Base-by-base conservation (phyloP, 2,888 invertebrate species). In the Leptogaster cylindrica region DNA sequence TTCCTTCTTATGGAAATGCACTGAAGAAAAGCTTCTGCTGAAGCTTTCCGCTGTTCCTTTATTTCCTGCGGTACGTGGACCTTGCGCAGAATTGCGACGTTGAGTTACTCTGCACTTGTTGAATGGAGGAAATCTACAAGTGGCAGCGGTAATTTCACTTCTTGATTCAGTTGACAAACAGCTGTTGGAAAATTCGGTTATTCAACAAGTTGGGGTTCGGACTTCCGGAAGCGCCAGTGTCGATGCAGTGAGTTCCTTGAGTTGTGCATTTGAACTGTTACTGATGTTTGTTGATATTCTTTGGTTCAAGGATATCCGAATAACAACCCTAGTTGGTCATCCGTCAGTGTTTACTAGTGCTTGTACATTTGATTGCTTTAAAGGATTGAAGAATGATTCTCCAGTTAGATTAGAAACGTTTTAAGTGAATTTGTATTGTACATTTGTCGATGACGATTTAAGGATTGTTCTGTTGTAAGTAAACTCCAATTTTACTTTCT, bases 161-260 rank as follows among this genome's bases (percentile, higher is more conserved):
- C 58, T 52, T 20, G 20, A 52, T 63, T 70, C 66, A 70, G 70
- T 70, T 64, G 48, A 39, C 28, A 46, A 66, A 68, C 68, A 70
- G 68, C 70, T 70, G 66, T 70, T 64, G 70, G 12, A 27, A 70
- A 70, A 68, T 51, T 66, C 68, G 66, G 70, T 68, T 66, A 70
- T 65, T 70, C 70, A 70, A 70, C 70, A 67, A 65, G 70, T 50
- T 14, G 39, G 39, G 12, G 18, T 6, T 25, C n/a, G n/a, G n/a
- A n/a, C n/a, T 46, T 46, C 46, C 46, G 46, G 46, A 46, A 23
- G 23, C 25, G 46, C 20, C 25, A 46, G 46, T 46, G 46, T 12
- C 46, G 25, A 25, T 46, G 46, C n/a, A 16, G 46, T 23, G 46
- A 23, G 46, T 20, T 46, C 46, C 46, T 46, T 46, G n/a, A n/a